Evolutionary conservation across 2,888 invertebrate species (phyloP).

Genomic region (Pyrrhosoma nymphula): DNA sequence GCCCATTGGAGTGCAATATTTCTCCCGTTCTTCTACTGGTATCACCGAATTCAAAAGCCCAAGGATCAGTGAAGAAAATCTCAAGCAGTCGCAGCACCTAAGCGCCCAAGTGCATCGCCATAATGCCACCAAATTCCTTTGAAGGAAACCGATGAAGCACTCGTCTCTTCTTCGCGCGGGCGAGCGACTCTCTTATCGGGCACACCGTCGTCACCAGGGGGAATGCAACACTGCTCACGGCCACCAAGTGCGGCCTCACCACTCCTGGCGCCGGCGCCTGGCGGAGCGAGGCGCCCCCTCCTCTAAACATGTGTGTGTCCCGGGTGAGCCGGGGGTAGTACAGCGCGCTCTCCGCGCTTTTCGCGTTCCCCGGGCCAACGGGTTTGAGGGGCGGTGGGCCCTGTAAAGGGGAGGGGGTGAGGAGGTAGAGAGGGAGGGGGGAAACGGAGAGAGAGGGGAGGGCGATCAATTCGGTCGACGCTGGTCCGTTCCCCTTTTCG

Average conservation of each 20-base stretch:
- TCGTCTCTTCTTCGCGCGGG: neutral
- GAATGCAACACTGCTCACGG: neutral
- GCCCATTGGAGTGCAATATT: no score
- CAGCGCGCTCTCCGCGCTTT: neutral
- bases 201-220: neutral
- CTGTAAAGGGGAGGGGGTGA: neutral
- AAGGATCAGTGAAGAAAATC: no score
- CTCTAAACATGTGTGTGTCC: neutral
- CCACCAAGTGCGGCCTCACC: neutral
- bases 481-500: neutral
- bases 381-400: neutral
- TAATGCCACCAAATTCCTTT: no score
- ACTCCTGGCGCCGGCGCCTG: neutral
- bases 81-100: no score
- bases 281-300: no score
- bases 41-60: no score
- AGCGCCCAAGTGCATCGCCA: no score
- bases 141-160: no score
- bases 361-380: neutral
- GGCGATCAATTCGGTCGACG: constrained; percentile 14
- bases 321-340: neutral
- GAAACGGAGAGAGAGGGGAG: neutral
- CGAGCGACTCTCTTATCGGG: neutral
- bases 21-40: no score
- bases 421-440: neutral